phyloP scores from a whole-genome alignment of 1,140 invertebrate species.

The Drosophila athabasca region DNA sequence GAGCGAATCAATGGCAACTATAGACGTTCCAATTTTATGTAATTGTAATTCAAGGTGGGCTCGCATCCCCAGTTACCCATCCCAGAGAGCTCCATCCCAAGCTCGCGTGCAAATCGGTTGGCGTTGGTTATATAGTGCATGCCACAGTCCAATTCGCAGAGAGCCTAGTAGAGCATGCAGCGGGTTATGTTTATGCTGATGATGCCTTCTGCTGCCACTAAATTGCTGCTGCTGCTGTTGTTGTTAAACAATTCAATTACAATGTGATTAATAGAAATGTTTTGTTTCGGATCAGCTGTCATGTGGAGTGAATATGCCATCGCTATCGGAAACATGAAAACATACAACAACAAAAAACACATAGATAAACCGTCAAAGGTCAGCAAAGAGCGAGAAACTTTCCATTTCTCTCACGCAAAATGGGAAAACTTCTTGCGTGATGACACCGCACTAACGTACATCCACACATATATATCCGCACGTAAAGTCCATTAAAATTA shows the following conservation, averaged over 20 bases:
- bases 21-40: conserved; percentile 63
- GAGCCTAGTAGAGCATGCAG: conserved; percentile 68
- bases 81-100: neutral
- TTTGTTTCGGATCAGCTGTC: conserved; percentile 59
- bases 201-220: conserved; percentile 14
- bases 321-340: conserved; percentile 3
- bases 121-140: conserved; percentile 51
- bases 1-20: no score
- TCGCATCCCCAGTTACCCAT: neutral
- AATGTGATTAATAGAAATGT: conserved; percentile 72
- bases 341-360: no score
- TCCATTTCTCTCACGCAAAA: conserved; percentile 74
- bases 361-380: conserved; percentile 36
- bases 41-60: conserved; percentile 77
- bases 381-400: conserved; percentile 56
- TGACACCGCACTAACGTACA: conserved; percentile 50
- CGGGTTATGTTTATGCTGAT: conserved; percentile 69
- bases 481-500: conserved; percentile 75
- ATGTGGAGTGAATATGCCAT: conserved; percentile 30
- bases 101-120: conserved; percentile 65
- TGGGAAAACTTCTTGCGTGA: conserved; percentile 73
- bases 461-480: conserved; percentile 32
- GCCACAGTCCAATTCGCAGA: conserved; percentile 75
- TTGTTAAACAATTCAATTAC: conserved; percentile 70
- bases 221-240: no score